Conservation (phyloP, 2,797 vertebrate species). For the Mallotus villosus region DNA sequence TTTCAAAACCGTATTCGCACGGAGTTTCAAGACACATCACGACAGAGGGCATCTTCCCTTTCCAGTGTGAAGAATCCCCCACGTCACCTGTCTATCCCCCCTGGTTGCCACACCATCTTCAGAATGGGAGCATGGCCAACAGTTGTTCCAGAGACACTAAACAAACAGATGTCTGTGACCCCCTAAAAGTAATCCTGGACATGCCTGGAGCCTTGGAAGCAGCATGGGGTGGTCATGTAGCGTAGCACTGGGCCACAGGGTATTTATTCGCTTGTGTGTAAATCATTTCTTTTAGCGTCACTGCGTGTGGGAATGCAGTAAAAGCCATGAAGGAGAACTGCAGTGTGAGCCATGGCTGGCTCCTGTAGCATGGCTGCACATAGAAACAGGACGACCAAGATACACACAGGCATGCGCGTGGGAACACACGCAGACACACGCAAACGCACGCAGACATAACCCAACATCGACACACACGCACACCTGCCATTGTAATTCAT, state of each 20-base stretch:
- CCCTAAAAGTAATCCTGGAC: constrained; percentile 28
- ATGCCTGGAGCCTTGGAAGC: constrained; percentile 39
- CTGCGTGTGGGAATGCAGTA: constrained; percentile 64
- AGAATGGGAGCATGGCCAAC: constrained; percentile 2
- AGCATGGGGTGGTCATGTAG: constrained; percentile 22
- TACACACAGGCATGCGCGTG: constrained; percentile 13
- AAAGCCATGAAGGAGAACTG: constrained; percentile 45
- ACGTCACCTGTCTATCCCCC: background rate
- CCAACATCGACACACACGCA: constrained; percentile 29
- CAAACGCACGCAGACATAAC: constrained; percentile 19
- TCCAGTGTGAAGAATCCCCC: constrained; percentile 23
- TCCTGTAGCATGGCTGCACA: constrained; percentile 36
- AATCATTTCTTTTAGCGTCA: constrained; percentile 64
- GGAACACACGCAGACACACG: constrained; percentile 23
- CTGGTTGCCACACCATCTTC: constrained; percentile 19
- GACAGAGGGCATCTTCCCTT: background rate
- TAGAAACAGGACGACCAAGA: constrained; percentile 34
- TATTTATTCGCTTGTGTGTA: constrained; percentile 60
- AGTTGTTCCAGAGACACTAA: constrained; percentile 25
- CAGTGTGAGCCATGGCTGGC: constrained; percentile 35
- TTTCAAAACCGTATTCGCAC: too few species aligned
- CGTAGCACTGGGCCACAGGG: constrained; percentile 35
- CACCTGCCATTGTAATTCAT: constrained; percentile 58
- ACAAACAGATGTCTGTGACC: constrained; percentile 45
- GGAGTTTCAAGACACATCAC: background rate